Conservation (phyloP, 2,888 invertebrate genomes). For the Athripsodes cinereus region DNA sequence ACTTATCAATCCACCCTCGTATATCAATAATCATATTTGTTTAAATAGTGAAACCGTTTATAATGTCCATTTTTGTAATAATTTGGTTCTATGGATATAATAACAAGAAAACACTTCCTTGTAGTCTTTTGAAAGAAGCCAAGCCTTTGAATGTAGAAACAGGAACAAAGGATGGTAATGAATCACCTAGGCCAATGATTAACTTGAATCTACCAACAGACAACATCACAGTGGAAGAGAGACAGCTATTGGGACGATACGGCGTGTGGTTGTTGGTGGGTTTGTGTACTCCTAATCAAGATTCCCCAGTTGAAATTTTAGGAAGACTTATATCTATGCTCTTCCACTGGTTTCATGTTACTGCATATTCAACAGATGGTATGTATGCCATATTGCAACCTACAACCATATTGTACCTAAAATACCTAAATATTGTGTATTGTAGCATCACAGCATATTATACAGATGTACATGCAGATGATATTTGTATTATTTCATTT, state of each 20-base stretch:
- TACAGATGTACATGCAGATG: no score
- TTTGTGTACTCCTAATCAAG: slow-evolving; percentile 74
- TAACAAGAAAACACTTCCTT: no score
- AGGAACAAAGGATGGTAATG: slow-evolving; percentile 42
- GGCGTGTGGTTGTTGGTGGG: slow-evolving; percentile 97
- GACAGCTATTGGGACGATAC: slow-evolving; percentile 86
- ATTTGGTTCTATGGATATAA: no score
- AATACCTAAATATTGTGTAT: no score
- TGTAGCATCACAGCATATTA: no score
- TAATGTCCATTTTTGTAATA: no score
- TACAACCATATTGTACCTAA: no score
- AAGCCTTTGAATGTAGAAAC: slow-evolving; percentile 70
- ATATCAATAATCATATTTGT: no score
- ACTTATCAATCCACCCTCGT: no score
- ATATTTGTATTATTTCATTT: no score
- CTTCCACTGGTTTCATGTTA: slow-evolving; percentile 99
- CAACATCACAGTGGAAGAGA: slow-evolving; percentile 75
- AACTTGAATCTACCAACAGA: slow-evolving; percentile 44
- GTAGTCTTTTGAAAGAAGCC: slow-evolving; percentile 84
- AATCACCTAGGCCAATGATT: slow-evolving; percentile 40
- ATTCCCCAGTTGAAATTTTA: slow-evolving; percentile 71
- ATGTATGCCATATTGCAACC: slow-evolving; percentile 28
- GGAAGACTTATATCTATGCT: slow-evolving; percentile 92
- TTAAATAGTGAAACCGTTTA: no score
- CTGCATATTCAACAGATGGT: slow-evolving; percentile 94